Percentiles rank a stretch among this genome's conserved stretches.
These are phyloP conservation scores for Bombus affinis DNA, from an alignment of 1,140 invertebrate species.

Conservation along the genomic window DNA sequence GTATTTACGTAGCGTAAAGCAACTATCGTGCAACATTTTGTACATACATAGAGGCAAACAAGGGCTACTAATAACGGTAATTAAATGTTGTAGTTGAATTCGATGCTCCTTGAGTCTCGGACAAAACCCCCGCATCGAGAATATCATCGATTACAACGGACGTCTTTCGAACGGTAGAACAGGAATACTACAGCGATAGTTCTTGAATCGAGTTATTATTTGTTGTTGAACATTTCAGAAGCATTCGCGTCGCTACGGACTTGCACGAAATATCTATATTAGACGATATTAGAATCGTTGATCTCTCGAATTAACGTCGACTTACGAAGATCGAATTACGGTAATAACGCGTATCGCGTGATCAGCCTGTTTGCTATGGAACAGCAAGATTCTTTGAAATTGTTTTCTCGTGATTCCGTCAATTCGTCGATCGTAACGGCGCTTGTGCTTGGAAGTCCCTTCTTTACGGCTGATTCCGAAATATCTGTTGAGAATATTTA, in stretches of 20 bases:
- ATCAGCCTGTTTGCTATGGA: background rate
- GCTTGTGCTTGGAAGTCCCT: slow-evolving; percentile 27
- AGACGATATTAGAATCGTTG: background rate
- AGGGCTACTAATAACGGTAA: slow-evolving; percentile 71
- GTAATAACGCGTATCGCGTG: background rate
- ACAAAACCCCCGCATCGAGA: slow-evolving; percentile 64
- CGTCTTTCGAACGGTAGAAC: slow-evolving; percentile 53
- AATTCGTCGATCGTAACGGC: slow-evolving; percentile 11
- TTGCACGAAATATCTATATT: background rate
- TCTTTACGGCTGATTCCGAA: slow-evolving; percentile 27
- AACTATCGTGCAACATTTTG: slow-evolving; percentile 30
- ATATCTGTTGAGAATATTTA: slow-evolving; percentile 30
- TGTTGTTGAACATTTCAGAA: slow-evolving; percentile 22
- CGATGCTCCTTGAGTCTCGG: slow-evolving; percentile 62
- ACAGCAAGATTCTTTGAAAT: no score
- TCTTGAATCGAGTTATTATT: background rate
- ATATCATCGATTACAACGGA: slow-evolving; percentile 62
- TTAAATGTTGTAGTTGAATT: slow-evolving; percentile 55
- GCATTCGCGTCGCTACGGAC: slow-evolving; percentile 39
- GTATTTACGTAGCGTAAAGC: slow-evolving; percentile 42
- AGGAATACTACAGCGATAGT: background rate
- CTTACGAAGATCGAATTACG: background rate
- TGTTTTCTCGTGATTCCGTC: background rate
- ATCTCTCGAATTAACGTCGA: background rate
- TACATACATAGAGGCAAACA: slow-evolving; percentile 62